These are phyloP conservation scores for Pseudomyrmex concolor DNA, from an alignment of 1,140 invertebrate species.

Conservation along the genomic window DNA sequence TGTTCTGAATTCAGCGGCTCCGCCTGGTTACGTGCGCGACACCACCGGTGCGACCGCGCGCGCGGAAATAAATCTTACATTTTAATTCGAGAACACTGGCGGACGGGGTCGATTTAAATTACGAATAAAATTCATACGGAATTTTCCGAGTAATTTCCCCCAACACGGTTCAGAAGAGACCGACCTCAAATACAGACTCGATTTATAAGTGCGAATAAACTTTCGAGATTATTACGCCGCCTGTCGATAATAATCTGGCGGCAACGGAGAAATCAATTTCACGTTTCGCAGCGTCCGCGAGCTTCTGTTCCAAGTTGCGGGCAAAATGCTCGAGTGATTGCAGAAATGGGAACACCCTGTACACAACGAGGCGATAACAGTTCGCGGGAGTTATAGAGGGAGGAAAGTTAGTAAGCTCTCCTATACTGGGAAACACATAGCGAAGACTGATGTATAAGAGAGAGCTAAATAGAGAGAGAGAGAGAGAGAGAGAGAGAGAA, in stretches of 20 bases:
- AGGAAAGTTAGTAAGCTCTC: slow-evolving; percentile 57
- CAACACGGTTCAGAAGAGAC: neutral
- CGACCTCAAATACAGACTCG: slow-evolving; percentile 24
- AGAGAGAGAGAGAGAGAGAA: neutral
- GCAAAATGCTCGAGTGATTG: slow-evolving; percentile 48
- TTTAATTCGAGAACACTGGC: slow-evolving; percentile 50
- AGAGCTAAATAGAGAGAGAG: neutral
- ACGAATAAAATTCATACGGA: slow-evolving; percentile 54
- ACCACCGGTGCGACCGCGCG: too few relatives aligned
- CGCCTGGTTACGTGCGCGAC: slow-evolving; percentile 3
- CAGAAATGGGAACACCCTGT: slow-evolving; percentile 64
- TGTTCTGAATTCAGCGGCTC: neutral
- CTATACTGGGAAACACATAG: neutral
- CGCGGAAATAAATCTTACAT: slow-evolving; percentile 48
- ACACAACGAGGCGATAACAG: slow-evolving; percentile 69
- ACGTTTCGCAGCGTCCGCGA: slow-evolving; percentile 51
- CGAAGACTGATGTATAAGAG: slow-evolving; percentile 12
- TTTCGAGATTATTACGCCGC: slow-evolving; percentile 57
- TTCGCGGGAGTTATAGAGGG: slow-evolving; percentile 51
- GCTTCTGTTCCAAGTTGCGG: slow-evolving; percentile 51
- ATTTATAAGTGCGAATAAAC: slow-evolving; percentile 55
- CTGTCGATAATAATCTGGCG: slow-evolving; percentile 63
- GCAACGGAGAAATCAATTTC: slow-evolving; percentile 61
- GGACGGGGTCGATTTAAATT: slow-evolving; percentile 30
- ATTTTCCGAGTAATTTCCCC: slow-evolving; percentile 52